These are phyloP conservation scores for Pseudochromis fuscus DNA, from an alignment of 2,797 vertebrate species.

Conservation along the genomic window DNA sequence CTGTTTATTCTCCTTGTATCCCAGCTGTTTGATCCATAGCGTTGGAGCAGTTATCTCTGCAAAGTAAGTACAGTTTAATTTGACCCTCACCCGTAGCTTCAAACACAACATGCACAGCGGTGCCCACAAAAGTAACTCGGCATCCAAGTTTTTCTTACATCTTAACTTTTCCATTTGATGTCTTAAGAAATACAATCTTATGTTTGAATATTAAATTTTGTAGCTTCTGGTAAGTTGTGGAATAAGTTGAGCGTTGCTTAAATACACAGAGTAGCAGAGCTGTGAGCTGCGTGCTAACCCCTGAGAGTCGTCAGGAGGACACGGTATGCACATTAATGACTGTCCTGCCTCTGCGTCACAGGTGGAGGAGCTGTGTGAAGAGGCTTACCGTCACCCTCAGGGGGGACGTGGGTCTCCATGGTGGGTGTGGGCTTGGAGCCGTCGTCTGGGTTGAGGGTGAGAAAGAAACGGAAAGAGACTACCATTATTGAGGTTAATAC, in stretches of 20 bases:
- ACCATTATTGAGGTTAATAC: constrained; percentile 99
- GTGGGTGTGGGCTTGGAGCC: constrained; percentile 97
- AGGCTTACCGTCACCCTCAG: constrained; percentile 94
- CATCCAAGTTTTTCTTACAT: constrained; percentile 55
- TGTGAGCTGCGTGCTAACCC: constrained; percentile 11
- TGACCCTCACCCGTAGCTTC: constrained; percentile 29
- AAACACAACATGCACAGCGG: constrained; percentile 23
- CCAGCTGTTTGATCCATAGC: constrained; percentile 96
- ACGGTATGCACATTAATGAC: not conserved
- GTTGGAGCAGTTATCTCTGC: constrained; percentile 98
- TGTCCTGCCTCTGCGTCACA: not conserved
- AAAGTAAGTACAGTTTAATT: constrained; percentile 28
- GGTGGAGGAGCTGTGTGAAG: not conserved
- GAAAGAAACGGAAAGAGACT: constrained; percentile 99
- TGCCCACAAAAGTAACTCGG: constrained; percentile 38
- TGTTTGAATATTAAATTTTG: constrained; percentile 31
- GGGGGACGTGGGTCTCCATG: constrained; percentile 92
- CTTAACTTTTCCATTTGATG: constrained; percentile 50
- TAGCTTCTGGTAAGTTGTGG: not conserved
- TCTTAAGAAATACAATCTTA: constrained; percentile 23
- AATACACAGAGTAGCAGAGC: constrained; percentile 23
- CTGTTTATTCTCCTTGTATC: constrained; percentile 92
- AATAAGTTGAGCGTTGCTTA: constrained; percentile 5
- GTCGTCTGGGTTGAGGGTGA: constrained; percentile 99
- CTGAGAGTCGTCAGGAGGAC: not conserved